Evolutionary conservation across 2,888 invertebrate genomes (phyloP).

Genomic region (Diaprepes abbreviatus): DNA sequence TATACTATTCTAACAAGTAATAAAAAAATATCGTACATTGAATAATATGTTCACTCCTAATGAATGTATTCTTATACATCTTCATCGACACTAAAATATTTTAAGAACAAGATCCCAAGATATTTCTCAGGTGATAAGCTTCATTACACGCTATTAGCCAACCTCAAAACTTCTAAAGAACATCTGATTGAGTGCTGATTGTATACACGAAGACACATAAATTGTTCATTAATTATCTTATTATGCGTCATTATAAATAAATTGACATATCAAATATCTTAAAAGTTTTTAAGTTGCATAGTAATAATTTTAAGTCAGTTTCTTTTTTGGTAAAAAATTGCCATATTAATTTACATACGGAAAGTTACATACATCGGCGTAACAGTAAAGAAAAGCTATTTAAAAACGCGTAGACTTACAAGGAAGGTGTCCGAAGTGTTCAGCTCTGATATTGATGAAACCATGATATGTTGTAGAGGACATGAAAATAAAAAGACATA

Average conservation of each 20-base stretch:
- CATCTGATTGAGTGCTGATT: constrained; percentile 47
- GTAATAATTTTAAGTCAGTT: no score
- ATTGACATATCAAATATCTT: constrained; percentile 6
- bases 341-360: no score
- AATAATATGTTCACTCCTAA: constrained; percentile 1
- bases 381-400: no score
- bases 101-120: constrained; percentile 32
- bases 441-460: no score
- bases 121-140: constrained; percentile 40
- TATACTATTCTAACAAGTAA: background rate
- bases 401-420: no score
- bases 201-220: constrained; percentile 47
- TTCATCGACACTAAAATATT: constrained; percentile 27
- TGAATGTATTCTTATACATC: constrained; percentile 37
- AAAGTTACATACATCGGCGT: no score
- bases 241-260: constrained; percentile 29
- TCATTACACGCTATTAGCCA: constrained; percentile 48
- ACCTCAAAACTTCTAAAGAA: constrained; percentile 42
- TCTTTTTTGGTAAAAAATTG: no score
- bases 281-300: background rate
- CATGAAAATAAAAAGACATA: no score
- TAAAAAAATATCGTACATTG: background rate
- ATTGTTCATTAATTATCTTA: constrained; percentile 42
- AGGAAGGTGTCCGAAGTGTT: no score
- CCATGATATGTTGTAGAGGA: no score